Percentiles rank a stretch among this genome's conserved stretches.
phyloP scores from a whole-genome alignment of 2,797 vertebrate species.

The Melanotaenia maccullochi region DNA sequence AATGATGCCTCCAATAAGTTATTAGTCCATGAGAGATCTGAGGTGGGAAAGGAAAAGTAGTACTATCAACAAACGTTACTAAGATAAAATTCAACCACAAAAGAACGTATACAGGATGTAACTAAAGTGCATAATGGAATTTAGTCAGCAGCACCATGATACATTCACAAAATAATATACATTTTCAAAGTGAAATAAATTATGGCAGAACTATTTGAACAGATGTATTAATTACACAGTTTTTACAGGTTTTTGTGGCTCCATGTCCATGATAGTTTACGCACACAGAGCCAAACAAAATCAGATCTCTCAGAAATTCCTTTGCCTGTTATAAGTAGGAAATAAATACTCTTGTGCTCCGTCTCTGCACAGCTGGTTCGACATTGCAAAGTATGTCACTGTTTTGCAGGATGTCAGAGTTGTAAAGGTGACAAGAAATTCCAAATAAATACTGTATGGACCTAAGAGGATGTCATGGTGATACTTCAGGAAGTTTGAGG shows the following conservation, averaged over 20 bases:
- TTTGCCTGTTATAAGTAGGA: constrained; percentile 43
- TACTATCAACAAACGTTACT: constrained; percentile 54
- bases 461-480: constrained; percentile 41
- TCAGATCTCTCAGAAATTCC: constrained; percentile 26
- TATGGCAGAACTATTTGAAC: constrained; percentile 78
- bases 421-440: constrained; percentile 46
- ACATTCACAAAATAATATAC: constrained; percentile 95
- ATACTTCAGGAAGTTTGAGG: constrained; percentile 45
- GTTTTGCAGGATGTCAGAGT: constrained; percentile 43
- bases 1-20: constrained; percentile 71
- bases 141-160: constrained; percentile 95
- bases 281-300: constrained; percentile 41
- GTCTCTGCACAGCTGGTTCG: constrained; percentile 31
- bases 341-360: constrained; percentile 64
- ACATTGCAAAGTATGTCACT: constrained; percentile 39
- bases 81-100: constrained; percentile 73
- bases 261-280: constrained; percentile 41
- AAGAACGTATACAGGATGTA: constrained; percentile 77
- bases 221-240: constrained; percentile 57
- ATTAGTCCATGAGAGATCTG: constrained; percentile 58
- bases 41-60: constrained; percentile 59
- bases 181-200: constrained; percentile 94
- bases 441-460: constrained; percentile 71
- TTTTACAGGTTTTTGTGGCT: constrained; percentile 58
- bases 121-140: constrained; percentile 97